These are phyloP conservation scores for Mactromeris polynyma DNA, from an alignment of 2,888 invertebrate genomes.

Conservation along the genomic window DNA sequence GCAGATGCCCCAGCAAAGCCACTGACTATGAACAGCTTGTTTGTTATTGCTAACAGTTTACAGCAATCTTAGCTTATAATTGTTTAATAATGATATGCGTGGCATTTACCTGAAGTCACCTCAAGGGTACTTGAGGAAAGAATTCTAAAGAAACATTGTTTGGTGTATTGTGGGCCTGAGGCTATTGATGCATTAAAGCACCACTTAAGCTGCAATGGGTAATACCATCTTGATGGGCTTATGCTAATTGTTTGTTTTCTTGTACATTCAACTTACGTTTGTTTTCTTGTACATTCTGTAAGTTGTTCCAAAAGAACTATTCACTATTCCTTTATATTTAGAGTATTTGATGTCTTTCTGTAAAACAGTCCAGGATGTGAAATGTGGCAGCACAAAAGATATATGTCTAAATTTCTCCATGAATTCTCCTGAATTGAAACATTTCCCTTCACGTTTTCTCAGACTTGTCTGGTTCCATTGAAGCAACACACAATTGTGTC, in stretches of 20 bases:
- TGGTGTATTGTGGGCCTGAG: neutral
- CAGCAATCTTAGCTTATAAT: no score
- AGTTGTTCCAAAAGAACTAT: no score
- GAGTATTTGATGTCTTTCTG: neutral
- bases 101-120: neutral
- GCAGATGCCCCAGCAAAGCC: no score
- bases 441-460: neutral
- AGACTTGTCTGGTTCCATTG: neutral
- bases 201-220: no score
- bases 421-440: neutral
- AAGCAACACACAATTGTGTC: neutral
- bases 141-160: neutral
- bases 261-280: no score
- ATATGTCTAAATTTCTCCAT: neutral
- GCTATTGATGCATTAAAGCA: neutral
- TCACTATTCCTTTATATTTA: neutral
- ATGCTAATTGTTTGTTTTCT: no score
- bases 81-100: neutral
- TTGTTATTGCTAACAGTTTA: no score
- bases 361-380: neutral
- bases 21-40: no score
- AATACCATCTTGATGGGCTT: no score
- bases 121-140: neutral
- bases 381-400: neutral
- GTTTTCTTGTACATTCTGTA: no score